Evolutionary conservation across 2,797 vertebrate genomes (phyloP), one percentile per base, ranked within the genome.

Genomic region (Luscinia luscinia): DNA sequence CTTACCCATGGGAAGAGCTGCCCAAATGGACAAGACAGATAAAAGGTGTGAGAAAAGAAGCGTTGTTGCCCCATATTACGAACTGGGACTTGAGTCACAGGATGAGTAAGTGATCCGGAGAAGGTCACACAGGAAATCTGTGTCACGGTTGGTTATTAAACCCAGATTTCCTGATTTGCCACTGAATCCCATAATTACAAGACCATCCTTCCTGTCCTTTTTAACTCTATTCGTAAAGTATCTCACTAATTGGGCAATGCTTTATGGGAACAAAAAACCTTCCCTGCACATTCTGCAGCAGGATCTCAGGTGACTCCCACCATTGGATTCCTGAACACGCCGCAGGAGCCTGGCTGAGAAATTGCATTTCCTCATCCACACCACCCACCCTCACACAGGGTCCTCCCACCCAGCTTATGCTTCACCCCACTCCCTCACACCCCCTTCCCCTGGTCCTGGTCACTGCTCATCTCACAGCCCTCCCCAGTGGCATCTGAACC

Each of bases 91-190:
- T 94, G 90, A 96, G 88, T 97, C 95, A 97, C 3, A 88, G 76
- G 30, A 34, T 95, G 96, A 95, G 57, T 96, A 87, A 97, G 83
- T 43, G 92, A 93, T 88, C 77, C 26, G 3, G 52, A 57, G 63
- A 94, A 69, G 85, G 77, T 94, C 93, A 93, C 95, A 93, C 87
- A 94, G 94, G 94, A 97, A 97, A 96, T 95, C 94, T 94, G 83
- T 96, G 91, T 96, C 93, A 96, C 7, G 0, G 77, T 73, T 80
- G 41, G 49, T 95, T 91, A 94, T 96, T 97, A 95, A 96, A 93
- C 79, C 85, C 96, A 96, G 87, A 96, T 97, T 96, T 97, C 95
- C 95, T 94, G 94, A 96, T 96, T 90, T 95, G 80, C 80, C 83
- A 88, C 67, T 48, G 85, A 96, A 93, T 95, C 87, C 80, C 80